A percentile compares a stretch with the other conserved stretches of the same genome.
Evolutionary conservation across 2,797 vertebrate genomes (phyloP).

Genomic region (Malacoraja senta): DNA sequence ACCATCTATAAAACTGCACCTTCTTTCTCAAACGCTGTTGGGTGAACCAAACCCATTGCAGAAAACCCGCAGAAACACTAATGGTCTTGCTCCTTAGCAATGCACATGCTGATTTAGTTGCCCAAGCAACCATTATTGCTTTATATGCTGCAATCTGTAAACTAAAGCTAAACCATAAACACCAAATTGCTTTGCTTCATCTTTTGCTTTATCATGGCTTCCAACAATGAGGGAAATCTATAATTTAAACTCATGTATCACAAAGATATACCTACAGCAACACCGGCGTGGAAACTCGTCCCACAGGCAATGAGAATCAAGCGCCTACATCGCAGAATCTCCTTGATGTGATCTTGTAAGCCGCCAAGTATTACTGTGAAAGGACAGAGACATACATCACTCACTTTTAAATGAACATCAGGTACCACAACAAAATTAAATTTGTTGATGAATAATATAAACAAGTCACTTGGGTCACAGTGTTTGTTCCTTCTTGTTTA

Average conservation of each 20-base stretch:
- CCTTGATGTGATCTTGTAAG: conserved; percentile 95
- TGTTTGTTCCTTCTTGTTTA: not conserved
- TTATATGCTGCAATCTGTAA: not conserved
- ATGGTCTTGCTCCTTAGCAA: not conserved
- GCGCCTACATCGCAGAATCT: conserved; percentile 89
- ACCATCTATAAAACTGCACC: not conserved
- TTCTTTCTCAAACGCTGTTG: no score
- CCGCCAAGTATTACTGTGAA: conserved; percentile 82
- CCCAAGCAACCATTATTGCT: not conserved
- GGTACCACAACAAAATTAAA: not conserved
- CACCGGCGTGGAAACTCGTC: conserved; percentile 89
- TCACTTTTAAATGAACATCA: not conserved
- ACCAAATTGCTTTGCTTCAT: not conserved
- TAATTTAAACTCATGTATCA: not conserved
- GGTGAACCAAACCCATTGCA: not conserved
- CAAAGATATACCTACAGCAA: conserved; percentile 62
- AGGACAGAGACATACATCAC: conserved; percentile 35
- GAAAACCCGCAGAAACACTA: accelerated
- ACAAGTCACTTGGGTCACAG: not conserved
- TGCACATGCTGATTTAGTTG: no score
- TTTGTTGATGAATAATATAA: not conserved
- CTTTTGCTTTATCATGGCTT: not conserved
- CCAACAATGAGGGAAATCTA: not conserved
- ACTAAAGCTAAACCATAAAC: not conserved
- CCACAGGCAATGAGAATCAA: conserved; percentile 94